phyloP scores from a whole-genome alignment of 2,888 invertebrate species.

The Eilema caniola region DNA sequence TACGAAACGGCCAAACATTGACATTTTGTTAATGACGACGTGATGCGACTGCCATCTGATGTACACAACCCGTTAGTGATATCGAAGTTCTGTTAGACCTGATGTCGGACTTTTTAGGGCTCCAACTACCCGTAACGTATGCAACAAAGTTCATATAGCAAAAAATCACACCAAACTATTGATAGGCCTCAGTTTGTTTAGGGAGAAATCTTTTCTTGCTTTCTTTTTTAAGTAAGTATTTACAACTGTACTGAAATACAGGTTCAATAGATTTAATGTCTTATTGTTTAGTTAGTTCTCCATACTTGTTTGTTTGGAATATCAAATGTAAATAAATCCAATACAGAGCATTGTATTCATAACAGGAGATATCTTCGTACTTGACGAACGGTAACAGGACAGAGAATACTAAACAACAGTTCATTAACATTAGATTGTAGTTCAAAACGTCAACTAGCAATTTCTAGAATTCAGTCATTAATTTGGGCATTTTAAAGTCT shows the following conservation, averaged over 20 bases:
- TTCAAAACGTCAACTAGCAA: not conserved
- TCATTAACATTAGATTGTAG: conserved; percentile 16
- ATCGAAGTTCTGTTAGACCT: too few relatives aligned
- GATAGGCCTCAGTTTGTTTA: too few relatives aligned
- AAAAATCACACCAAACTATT: too few relatives aligned
- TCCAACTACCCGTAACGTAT: too few relatives aligned
- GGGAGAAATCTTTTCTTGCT: too few relatives aligned
- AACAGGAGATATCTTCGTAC: conserved; percentile 41
- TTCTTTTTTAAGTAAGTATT: not conserved
- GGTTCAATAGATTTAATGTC: not conserved
- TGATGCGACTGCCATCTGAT: too few relatives aligned
- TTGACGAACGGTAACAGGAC: conserved; percentile 15
- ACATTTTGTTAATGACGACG: too few relatives aligned
- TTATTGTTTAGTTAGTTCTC: not conserved
- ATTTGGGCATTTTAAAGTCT: not conserved
- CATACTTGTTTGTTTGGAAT: conserved; percentile 46
- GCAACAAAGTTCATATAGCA: too few relatives aligned
- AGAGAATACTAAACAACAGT: conserved; percentile 29
- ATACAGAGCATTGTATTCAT: conserved; percentile 43
- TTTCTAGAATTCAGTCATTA: not conserved
- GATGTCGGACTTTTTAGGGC: too few relatives aligned
- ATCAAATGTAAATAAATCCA: conserved; percentile 46
- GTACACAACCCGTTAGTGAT: too few relatives aligned
- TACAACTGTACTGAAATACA: not conserved
- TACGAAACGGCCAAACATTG: too few relatives aligned